Percentiles rank a stretch among this genome's conserved stretches.
phyloP scores from a whole-genome alignment of 92 coral and sea anemone species.

The Micromussa lordhowensis region DNA sequence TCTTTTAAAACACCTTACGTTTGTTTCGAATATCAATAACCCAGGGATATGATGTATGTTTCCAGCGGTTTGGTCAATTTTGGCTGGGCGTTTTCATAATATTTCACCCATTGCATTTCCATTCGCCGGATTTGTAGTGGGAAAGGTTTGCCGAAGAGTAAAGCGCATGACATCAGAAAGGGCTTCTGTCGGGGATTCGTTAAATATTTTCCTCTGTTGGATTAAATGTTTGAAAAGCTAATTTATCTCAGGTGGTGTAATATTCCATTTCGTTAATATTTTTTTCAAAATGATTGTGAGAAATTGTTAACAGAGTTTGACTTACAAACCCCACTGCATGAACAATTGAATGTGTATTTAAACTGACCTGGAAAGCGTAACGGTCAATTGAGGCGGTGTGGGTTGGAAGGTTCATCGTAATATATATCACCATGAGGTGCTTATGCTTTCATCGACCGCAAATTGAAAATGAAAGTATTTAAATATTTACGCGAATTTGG shows the following conservation, averaged over 20 bases:
- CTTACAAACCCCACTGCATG: neutral
- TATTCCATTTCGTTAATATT: neutral
- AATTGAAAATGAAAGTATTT: neutral
- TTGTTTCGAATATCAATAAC: too few species aligned
- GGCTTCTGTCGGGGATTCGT: neutral
- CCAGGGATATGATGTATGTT: too few species aligned
- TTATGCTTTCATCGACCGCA: neutral
- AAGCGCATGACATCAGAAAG: neutral
- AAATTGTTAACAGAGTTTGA: too few species aligned
- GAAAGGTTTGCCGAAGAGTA: too few species aligned
- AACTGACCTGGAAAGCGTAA: neutral
- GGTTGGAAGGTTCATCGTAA: neutral
- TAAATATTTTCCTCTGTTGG: neutral
- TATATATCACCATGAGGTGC: neutral
- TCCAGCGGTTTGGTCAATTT: too few species aligned
- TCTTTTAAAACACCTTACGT: too few species aligned
- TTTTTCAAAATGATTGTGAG: neutral
- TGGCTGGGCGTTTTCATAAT: too few species aligned
- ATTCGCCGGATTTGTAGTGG: too few species aligned
- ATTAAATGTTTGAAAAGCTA: too few species aligned
- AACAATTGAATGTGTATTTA: too few species aligned
- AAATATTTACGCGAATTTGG: too few species aligned
- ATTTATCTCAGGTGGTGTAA: neutral
- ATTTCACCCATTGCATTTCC: too few species aligned
- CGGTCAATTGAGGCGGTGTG: neutral